Conservation (phyloP, 2,888 invertebrate genomes). For the Cataglyphis rosenhaueri region DNA sequence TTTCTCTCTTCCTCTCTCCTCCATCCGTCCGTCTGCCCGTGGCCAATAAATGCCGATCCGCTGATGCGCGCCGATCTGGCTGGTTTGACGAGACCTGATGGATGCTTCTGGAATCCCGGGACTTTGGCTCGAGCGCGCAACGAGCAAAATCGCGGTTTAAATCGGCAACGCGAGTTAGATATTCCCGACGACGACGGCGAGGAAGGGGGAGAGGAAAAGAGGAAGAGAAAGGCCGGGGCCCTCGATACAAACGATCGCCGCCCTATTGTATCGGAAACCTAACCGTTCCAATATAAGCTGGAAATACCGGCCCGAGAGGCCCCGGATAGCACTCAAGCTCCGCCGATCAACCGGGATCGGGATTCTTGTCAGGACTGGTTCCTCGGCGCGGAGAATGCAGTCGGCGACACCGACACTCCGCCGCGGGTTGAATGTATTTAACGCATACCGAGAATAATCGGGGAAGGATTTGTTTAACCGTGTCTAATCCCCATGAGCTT, state of each 20-base stretch:
- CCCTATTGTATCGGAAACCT: constrained; percentile 77
- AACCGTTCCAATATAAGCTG: constrained; percentile 68
- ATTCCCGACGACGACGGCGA: constrained; percentile 59
- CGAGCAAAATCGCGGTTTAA: constrained; percentile 84
- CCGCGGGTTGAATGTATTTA: constrained; percentile 42
- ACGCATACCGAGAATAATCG: constrained; percentile 53
- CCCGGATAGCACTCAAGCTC: constrained; percentile 62
- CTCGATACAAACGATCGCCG: constrained; percentile 80
- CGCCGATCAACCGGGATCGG: constrained; percentile 65
- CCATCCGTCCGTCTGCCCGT: constrained; percentile 61
- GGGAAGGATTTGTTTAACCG: constrained; percentile 45
- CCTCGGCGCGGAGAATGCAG: constrained; percentile 60
- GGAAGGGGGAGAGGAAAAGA: constrained; percentile 12
- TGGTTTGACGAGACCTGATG: constrained; percentile 85
- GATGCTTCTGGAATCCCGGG: constrained; percentile 83
- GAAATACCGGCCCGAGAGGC: constrained; percentile 65
- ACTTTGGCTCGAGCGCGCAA: constrained; percentile 79
- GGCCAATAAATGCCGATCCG: constrained; percentile 83
- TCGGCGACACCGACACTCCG: constrained; percentile 25
- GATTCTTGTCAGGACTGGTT: constrained; percentile 72
- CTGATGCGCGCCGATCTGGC: constrained; percentile 83
- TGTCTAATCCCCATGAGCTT: constrained; percentile 34
- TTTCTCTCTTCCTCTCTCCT: constrained; percentile 59
- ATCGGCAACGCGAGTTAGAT: constrained; percentile 80
- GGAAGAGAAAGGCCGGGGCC: constrained; percentile 26